Base-by-base conservation (phyloP, 2,797 vertebrate species). In the Cottoperca gobio region DNA sequence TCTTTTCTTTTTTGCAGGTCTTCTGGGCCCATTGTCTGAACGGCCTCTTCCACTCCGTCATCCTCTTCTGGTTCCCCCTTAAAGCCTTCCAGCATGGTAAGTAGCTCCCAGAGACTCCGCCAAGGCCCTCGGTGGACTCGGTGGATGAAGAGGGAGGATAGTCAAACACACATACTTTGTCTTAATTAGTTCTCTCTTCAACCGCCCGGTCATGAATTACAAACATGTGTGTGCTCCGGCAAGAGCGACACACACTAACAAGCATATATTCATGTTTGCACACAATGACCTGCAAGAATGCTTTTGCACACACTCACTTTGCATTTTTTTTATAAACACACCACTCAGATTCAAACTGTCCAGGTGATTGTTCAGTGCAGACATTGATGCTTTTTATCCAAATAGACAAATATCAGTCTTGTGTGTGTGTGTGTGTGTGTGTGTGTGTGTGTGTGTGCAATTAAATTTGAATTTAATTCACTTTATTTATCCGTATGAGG, bases 1-100 rank as follows among this genome's bases (percentile, higher is more conserved):
- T 78, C 65, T 57, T 63, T 81, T 73, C 77, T 85, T 91, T 85
- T 91, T 89, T 92, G 91, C 95, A 99, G 98, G 98, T 99, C 96
- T 99, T 99, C 96, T 99, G 98, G 98, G 96, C 98, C 94, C 97
- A 99, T 97, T 99, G 98, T 98, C 96, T 99, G 95, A 99, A 99
- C 88, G 98, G 98, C 92, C 98, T 99, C 91, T 99, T 99, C 96
- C 98, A 99, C 95, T 99, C 98, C 48, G 96, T 99, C 95, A 99
- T 99, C 95, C 96, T 99, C 91, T 99, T 99, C 95, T 99, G 98
- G 98, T 96, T 99, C 96, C 98, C 98, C 84, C 96, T 99, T 74
- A 97, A 97, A 97, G 97, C 98, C 90, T 97, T 99, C 92, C 97
- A 98, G 91, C 96, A 98, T 89, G 98, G 98, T 99, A 95, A 97